Conservation (phyloP, 2,888 invertebrate species). For the Periphyllus acericola region DNA sequence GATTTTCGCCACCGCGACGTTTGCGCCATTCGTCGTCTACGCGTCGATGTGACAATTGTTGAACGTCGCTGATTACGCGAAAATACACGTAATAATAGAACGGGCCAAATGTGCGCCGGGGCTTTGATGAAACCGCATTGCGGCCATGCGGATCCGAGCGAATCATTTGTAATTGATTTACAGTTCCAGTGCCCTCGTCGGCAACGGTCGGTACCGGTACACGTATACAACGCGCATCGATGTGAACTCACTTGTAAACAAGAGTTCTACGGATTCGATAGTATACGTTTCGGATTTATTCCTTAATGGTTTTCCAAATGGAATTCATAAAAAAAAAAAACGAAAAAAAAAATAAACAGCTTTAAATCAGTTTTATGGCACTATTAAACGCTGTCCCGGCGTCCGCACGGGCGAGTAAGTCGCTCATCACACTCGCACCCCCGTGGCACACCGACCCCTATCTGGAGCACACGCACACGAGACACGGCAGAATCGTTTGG, state of each 20-base stretch:
- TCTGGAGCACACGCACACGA: too few species aligned
- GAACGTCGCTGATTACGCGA: too few species aligned
- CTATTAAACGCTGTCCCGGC: too few species aligned
- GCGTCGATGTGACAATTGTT: too few species aligned
- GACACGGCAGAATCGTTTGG: too few species aligned
- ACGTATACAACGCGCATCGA: not conserved
- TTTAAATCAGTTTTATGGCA: constrained; percentile 4
- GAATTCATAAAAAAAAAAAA: not conserved
- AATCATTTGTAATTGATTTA: not conserved
- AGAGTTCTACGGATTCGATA: not conserved
- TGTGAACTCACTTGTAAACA: not conserved
- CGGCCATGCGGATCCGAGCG: not conserved
- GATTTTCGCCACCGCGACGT: too few species aligned
- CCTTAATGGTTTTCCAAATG: not conserved
- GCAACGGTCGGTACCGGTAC: not conserved
- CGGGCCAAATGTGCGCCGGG: too few species aligned
- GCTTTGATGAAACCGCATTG: not conserved
- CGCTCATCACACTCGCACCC: too few species aligned
- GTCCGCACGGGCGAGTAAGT: too few species aligned
- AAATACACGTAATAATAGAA: too few species aligned
- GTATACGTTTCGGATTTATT: not conserved
- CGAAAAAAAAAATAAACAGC: not conserved
- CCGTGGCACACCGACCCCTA: too few species aligned
- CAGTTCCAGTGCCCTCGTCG: not conserved
- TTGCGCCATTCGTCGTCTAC: too few species aligned